Conservation (phyloP, 2,888 invertebrate genomes). For the Fragum sueziense region DNA sequence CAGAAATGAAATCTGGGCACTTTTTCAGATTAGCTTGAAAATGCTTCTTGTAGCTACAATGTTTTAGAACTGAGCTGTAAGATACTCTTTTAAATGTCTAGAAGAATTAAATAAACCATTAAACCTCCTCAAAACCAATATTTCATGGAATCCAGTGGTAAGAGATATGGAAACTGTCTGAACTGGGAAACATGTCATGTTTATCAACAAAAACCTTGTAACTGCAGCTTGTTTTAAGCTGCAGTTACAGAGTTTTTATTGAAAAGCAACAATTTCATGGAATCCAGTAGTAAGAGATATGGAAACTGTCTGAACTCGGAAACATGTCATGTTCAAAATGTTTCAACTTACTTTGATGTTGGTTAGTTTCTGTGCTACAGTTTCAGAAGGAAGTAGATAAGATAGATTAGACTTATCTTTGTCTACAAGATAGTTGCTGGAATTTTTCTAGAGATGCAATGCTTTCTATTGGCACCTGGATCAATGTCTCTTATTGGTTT, state of each 20-base stretch:
- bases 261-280: slow-evolving; percentile 9
- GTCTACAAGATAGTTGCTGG: slow-evolving; percentile 3
- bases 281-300: not conserved
- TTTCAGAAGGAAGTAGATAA: not conserved
- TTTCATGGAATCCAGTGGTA: slow-evolving; percentile 5
- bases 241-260: slow-evolving; percentile 4
- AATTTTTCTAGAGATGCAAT: not conserved
- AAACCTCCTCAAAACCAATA: too few relatives aligned
- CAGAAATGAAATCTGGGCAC: too few relatives aligned
- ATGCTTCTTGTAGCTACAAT: too few relatives aligned
- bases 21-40: too few relatives aligned
- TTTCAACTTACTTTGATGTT: slow-evolving; percentile 15
- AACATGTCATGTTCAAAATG: slow-evolving; percentile 4
- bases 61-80: too few relatives aligned
- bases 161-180: not conserved
- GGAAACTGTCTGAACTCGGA: not conserved
- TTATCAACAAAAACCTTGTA: not conserved
- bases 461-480: not conserved
- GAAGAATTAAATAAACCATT: too few relatives aligned
- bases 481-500: not conserved
- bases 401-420: slow-evolving; percentile 8
- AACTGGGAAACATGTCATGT: slow-evolving; percentile 1
- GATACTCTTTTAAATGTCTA: too few relatives aligned
- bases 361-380: slow-evolving; percentile 7
- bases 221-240: not conserved